Evolutionary conservation across 2,113 vertebrate genomes (phyloP).

Genomic region (Harpagus bidentatus): DNA sequence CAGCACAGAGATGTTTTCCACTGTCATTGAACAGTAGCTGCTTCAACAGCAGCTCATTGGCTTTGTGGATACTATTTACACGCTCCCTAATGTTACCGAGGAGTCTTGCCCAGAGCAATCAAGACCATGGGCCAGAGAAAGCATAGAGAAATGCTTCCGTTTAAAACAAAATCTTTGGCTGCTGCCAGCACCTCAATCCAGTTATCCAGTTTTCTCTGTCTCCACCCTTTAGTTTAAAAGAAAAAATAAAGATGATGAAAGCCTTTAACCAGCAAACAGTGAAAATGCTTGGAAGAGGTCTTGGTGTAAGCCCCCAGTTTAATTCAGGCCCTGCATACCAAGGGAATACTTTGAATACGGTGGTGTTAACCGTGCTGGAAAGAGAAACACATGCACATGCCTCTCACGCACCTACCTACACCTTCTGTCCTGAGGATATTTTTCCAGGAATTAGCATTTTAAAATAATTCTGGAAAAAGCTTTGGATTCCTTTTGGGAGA

Average conservation of each 20-base stretch:
- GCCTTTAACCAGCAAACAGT: not conserved
- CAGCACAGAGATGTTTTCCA: not conserved
- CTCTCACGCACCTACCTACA: not conserved
- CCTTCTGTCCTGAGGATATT: not conserved
- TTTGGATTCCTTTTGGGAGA: not conserved
- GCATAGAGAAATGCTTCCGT: not conserved
- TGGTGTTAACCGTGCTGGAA: not conserved
- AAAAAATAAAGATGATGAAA: not conserved
- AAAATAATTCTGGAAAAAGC: not conserved
- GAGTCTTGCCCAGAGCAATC: not conserved
- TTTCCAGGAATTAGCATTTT: not conserved
- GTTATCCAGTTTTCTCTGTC: not conserved
- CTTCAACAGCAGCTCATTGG: not conserved
- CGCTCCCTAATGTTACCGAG: not conserved
- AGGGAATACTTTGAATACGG: not conserved
- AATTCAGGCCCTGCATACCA: not conserved
- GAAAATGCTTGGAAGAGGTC: not conserved
- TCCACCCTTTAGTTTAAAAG: not conserved
- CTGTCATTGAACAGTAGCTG: not conserved
- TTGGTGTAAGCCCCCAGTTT: not conserved
- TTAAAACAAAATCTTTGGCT: not conserved
- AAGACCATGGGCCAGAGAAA: not conserved
- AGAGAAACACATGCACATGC: not conserved
- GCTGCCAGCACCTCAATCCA: not conserved
- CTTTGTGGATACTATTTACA: accelerated